Evolutionary conservation across 2,113 vertebrate genomes (phyloP).

Genomic region (Phalacrocorax aristotelis): DNA sequence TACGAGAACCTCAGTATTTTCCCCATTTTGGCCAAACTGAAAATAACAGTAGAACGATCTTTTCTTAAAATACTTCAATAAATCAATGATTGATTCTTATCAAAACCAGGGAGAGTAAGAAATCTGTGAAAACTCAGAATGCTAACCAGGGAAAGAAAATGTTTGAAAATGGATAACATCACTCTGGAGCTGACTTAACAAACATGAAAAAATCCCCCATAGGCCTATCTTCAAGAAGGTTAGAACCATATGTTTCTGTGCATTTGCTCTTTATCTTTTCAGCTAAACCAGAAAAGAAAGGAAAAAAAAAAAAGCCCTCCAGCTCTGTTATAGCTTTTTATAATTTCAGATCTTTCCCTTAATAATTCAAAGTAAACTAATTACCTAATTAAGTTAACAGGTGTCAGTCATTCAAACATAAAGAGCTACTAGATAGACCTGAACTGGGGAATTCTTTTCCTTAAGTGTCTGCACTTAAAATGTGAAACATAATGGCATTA

Average conservation of each 20-base stretch:
- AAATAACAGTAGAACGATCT: background rate
- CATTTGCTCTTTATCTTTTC: slow-evolving; percentile 42
- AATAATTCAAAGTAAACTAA: slow-evolving; percentile 64
- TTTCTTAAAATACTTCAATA: background rate
- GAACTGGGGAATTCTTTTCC: slow-evolving; percentile 44
- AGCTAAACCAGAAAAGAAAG: slow-evolving; percentile 43
- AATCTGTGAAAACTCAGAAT: slow-evolving; percentile 35
- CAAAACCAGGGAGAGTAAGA: background rate
- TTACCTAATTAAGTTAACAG: slow-evolving; percentile 60
- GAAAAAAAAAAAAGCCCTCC: slow-evolving; percentile 39
- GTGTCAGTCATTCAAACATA: slow-evolving; percentile 54
- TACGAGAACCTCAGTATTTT: background rate
- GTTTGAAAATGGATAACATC: slow-evolving; percentile 54
- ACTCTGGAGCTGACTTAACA: slow-evolving; percentile 53
- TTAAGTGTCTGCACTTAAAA: slow-evolving; percentile 40
- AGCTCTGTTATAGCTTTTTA: slow-evolving; percentile 45
- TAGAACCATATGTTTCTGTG: slow-evolving; percentile 62
- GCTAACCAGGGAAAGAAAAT: slow-evolving; percentile 47
- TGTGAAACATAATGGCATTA: slow-evolving; percentile 18
- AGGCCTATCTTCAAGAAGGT: slow-evolving; percentile 46
- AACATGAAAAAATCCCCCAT: slow-evolving; percentile 34
- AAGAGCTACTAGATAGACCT: slow-evolving; percentile 28
- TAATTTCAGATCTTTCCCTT: slow-evolving; percentile 38
- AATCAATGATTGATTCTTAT: background rate
- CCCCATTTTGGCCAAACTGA: background rate